These are phyloP conservation scores for Nilaparvata lugens DNA, from an alignment of 1,140 invertebrate genomes.

Conservation along the genomic window DNA sequence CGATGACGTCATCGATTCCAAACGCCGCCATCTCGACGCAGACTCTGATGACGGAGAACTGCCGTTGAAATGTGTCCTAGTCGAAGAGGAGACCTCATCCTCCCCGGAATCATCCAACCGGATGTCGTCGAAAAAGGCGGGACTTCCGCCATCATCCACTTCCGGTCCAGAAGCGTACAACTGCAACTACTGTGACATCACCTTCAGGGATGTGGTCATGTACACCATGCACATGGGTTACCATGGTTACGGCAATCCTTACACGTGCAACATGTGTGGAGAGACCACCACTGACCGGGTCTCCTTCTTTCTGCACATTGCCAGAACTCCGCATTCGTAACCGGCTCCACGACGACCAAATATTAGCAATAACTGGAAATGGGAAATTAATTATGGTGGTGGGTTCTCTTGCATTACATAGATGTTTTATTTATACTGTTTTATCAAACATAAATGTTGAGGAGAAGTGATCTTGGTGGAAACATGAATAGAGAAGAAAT, in stretches of 20 bases:
- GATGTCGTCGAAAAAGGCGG: background rate
- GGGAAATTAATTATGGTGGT: too few relatives aligned
- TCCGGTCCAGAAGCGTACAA: constrained; percentile 37
- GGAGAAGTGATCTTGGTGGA: too few relatives aligned
- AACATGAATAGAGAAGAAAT: too few relatives aligned
- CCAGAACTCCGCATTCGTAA: constrained; percentile 57
- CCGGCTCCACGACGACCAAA: too few relatives aligned
- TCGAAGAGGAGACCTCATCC: background rate
- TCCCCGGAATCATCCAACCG: background rate
- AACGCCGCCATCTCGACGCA: background rate
- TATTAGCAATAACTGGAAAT: too few relatives aligned
- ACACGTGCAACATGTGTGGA: constrained; percentile 92
- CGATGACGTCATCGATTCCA: background rate
- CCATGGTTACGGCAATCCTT: constrained; percentile 83
- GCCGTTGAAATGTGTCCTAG: background rate
- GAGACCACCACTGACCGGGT: constrained; percentile 69
- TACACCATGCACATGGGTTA: constrained; percentile 95
- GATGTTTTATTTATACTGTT: too few relatives aligned
- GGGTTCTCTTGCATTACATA: too few relatives aligned
- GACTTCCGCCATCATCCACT: background rate
- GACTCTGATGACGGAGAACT: background rate
- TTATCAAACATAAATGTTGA: too few relatives aligned
- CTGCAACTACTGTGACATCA: constrained; percentile 82
- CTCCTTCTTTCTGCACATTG: constrained; percentile 87
- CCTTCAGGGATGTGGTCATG: constrained; percentile 83